Conservation (phyloP, 2,797 vertebrate species). For the Sphaeramia orbicularis region DNA sequence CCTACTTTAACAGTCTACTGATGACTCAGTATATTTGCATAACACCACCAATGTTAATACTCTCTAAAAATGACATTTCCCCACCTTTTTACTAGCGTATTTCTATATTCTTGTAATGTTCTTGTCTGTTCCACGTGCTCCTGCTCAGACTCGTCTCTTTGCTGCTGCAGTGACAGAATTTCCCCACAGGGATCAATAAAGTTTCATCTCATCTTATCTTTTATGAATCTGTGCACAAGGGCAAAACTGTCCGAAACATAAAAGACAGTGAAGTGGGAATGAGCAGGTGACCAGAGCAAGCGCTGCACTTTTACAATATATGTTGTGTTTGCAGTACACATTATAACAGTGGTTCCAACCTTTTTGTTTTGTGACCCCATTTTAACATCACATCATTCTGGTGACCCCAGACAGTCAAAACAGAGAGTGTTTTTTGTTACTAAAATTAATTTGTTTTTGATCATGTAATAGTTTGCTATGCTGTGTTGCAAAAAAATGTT, state of each 20-base stretch:
- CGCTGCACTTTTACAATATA: background rate
- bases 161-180: conserved; percentile 35
- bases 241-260: conserved; percentile 28
- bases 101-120: conserved; percentile 18
- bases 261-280: conserved; percentile 22
- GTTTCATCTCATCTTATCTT: conserved; percentile 51
- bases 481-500: no score
- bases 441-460: no score
- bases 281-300: conserved; percentile 8
- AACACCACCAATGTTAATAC: background rate
- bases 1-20: background rate
- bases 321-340: background rate
- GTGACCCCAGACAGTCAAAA: no score
- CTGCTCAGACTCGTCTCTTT: conserved; percentile 32
- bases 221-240: conserved; percentile 50
- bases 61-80: background rate
- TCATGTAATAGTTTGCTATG: no score
- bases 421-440: no score
- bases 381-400: no score
- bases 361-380: no score
- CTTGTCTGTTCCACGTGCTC: background rate
- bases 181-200: conserved; percentile 30
- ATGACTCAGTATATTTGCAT: background rate
- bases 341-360: no score
- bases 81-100: background rate